Conservation (phyloP, 30 jellyfish, hydroid and myxozoan species). For the Hydractinia echinata region DNA sequence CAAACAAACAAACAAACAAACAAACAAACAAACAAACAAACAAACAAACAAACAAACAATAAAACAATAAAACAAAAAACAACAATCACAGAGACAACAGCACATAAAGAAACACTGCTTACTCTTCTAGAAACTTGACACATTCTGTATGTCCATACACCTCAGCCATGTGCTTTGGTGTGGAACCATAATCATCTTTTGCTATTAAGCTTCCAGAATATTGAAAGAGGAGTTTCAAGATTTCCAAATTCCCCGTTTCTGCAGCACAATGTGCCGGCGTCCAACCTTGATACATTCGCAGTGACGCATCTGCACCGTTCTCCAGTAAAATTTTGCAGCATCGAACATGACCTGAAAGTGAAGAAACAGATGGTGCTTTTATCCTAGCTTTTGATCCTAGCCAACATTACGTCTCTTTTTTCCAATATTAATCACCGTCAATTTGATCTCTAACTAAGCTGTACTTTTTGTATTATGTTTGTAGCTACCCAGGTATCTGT, state of each 20-base stretch:
- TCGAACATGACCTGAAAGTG: constrained; percentile 50
- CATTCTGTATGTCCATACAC: constrained; percentile 64
- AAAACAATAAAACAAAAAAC: neutral
- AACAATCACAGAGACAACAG: neutral
- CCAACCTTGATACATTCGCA: constrained; percentile 78
- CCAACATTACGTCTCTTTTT: too few species aligned
- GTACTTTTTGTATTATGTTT: neutral
- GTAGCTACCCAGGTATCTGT: too few species aligned
- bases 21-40: too few species aligned
- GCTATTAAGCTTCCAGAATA: constrained; percentile 43
- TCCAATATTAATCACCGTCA: neutral
- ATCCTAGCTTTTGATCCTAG: neutral
- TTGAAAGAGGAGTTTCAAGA: constrained; percentile 40
- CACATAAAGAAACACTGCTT: neutral
- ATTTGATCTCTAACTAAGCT: neutral
- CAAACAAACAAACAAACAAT: neutral
- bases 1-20: neutral
- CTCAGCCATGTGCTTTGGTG: constrained; percentile 67
- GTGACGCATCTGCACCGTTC: constrained; percentile 73
- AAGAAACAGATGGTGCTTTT: neutral
- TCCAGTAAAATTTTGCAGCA: constrained; percentile 72
- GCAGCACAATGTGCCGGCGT: constrained; percentile 98
- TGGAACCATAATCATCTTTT: constrained; percentile 67
- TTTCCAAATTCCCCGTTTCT: constrained; percentile 62
- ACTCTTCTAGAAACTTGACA: constrained; percentile 55